Evolutionary conservation across 2,113 vertebrate species (phyloP).

Genomic region (Crotalus viridis): DNA sequence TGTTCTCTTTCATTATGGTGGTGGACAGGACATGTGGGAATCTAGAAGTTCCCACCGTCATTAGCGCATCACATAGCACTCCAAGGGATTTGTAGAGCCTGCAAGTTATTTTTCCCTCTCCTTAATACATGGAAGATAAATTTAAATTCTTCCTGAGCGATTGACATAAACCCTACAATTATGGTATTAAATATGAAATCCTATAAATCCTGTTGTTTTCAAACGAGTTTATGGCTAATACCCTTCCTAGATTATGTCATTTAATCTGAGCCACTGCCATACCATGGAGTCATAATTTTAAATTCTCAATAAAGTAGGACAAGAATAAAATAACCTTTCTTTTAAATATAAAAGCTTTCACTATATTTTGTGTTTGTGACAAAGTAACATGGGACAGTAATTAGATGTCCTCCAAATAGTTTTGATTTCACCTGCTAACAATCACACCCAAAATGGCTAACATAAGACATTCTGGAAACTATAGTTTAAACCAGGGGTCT

Average conservation of each 20-base stretch:
- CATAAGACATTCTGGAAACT: neutral
- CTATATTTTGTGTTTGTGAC: neutral
- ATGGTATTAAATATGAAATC: neutral
- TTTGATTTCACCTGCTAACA: neutral
- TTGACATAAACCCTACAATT: neutral
- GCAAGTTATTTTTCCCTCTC: neutral
- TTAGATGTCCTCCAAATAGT: neutral
- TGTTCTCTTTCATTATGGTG: neutral
- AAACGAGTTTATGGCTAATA: neutral
- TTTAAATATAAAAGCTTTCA: neutral
- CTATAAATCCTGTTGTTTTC: neutral
- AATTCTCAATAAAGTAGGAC: neutral
- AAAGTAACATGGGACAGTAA: neutral
- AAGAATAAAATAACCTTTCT: neutral
- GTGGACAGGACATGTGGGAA: neutral
- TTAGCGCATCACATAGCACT: neutral
- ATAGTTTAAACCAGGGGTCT: too few species aligned
- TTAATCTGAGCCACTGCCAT: neutral
- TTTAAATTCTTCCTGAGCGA: neutral
- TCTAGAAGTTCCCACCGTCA: neutral
- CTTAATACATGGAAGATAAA: neutral
- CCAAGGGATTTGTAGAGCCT: neutral
- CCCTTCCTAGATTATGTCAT: neutral
- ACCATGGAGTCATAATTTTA: neutral
- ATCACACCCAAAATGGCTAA: neutral